Evolutionary conservation across 2,113 vertebrate genomes (phyloP), one percentile per base, ranked within the genome.

Genomic region (Crotalus horridus): DNA sequence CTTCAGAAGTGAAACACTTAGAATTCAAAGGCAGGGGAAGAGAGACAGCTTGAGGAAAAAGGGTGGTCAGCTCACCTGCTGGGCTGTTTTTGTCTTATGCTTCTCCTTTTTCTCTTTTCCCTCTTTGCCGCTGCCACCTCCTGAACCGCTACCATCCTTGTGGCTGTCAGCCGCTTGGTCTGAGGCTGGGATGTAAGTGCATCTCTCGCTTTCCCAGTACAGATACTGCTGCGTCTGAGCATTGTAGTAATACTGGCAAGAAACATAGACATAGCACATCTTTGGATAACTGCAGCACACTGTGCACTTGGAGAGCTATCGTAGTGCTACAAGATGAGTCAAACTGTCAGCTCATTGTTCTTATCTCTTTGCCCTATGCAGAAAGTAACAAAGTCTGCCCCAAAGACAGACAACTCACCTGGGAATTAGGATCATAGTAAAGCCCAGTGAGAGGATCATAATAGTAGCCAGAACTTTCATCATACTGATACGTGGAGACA

Each of bases 31-130:
- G 46, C 13, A 46, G 5, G 4, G 9, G 29, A 58, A 93, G 81
- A 86, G 7, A 59, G 33, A 21, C 7, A 17, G 29, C 61, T 23
- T 11, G 5, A 3, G 23, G 6, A 33, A 43, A 81, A 39, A 61
- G 11, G 33, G 33, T 46, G 7, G 55, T 12, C 48, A 51, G 58
- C 46, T 95, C 69, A 99, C 98, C 98, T 99, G 98, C 93, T 99
- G 98, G 90, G 98, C 98, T 0, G 98, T 99, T 97, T 99, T 99
- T 91, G 95, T 98, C 95, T 98, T 99, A 94, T 98, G 98, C 93
- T 98, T 99, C 92, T 99, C 98, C 94, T 98, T 99, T 95, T 98
- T 99, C 93, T 99, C 98, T 95, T 98, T 99, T 74, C 97, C 96
- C 90, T 97, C 97, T 91, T 97, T 97, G 92, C 89, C 59, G 26